A percentile compares a stretch with the other conserved stretches of the same genome.
phyloP scores from a whole-genome alignment of 2,113 vertebrate genomes.

The Melanocharis versteri region DNA sequence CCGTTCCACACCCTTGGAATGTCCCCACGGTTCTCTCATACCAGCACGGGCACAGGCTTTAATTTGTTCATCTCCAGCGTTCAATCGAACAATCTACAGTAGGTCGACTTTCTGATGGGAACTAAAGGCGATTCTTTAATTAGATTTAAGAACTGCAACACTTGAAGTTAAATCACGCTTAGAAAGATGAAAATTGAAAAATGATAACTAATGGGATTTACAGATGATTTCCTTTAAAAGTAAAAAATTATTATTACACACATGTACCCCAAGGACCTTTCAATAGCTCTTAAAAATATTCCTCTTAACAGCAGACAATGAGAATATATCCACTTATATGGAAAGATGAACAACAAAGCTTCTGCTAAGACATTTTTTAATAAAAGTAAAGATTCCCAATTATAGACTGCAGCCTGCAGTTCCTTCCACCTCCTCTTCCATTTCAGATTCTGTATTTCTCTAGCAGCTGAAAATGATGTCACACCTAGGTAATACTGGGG shows the following conservation, averaged over 20 bases:
- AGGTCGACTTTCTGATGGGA: not conserved
- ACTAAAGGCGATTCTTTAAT: conserved; percentile 28
- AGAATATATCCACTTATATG: conserved; percentile 31
- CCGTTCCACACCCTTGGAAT: not conserved
- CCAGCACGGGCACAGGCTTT: not conserved
- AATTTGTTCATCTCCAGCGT: not conserved
- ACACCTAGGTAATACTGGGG: not conserved
- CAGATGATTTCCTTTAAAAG: conserved; percentile 46
- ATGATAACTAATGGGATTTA: conserved; percentile 33
- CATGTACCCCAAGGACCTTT: conserved; percentile 27
- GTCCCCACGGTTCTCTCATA: not conserved
- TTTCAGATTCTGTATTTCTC: not conserved
- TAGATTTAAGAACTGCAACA: conserved; percentile 37
- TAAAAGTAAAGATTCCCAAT: not conserved
- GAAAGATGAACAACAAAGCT: conserved; percentile 30
- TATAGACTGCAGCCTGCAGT: not conserved
- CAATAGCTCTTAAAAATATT: conserved; percentile 39
- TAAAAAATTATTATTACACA: conserved; percentile 12
- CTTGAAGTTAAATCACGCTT: conserved; percentile 49
- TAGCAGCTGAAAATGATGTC: not conserved
- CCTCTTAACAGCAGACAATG: conserved; percentile 34
- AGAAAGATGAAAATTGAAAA: conserved; percentile 43
- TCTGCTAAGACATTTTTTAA: conserved; percentile 7
- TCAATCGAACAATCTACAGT: not conserved
- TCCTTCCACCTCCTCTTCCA: not conserved